Conservation (phyloP, 2,797 vertebrate genomes). For the Thripadectes ignobilis region DNA sequence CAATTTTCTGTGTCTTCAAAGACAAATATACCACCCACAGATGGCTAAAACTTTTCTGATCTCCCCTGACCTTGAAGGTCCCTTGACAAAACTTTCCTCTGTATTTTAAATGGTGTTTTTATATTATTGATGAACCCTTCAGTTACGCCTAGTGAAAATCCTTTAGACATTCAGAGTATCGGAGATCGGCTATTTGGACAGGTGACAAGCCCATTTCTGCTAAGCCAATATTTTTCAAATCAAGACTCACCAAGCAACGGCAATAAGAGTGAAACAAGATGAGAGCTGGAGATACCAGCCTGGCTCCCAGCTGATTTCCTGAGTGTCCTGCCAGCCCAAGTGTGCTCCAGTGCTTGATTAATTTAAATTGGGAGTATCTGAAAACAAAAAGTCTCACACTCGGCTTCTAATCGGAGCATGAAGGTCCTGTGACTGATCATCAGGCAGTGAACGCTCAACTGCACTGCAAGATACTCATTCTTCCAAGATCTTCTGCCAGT, state of each 20-base stretch:
- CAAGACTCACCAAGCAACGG: background rate
- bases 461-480: background rate
- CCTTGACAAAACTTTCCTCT: constrained; percentile 24
- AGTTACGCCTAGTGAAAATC: constrained; percentile 24
- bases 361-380: constrained; percentile 51
- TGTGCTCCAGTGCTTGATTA: constrained; percentile 1
- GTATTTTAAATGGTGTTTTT: constrained; percentile 34
- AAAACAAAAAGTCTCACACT: constrained; percentile 47
- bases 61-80: constrained; percentile 24
- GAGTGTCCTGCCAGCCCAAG: background rate
- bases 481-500: background rate
- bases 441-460: background rate
- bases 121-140: constrained; percentile 37
- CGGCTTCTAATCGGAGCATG: background rate
- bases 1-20: background rate
- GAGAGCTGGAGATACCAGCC: constrained; percentile 1
- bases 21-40: background rate
- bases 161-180: background rate
- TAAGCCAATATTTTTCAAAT: constrained; percentile 55
- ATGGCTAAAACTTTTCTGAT: background rate
- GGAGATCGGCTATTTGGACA: constrained; percentile 38
- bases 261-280: constrained; percentile 30
- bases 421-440: background rate
- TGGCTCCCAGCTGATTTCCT: constrained; percentile 25
- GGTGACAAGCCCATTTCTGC: constrained; percentile 21